These are phyloP conservation scores for Drosophila kanapiae DNA, from an alignment of 1,140 invertebrate genomes.

Conservation along the genomic window DNA sequence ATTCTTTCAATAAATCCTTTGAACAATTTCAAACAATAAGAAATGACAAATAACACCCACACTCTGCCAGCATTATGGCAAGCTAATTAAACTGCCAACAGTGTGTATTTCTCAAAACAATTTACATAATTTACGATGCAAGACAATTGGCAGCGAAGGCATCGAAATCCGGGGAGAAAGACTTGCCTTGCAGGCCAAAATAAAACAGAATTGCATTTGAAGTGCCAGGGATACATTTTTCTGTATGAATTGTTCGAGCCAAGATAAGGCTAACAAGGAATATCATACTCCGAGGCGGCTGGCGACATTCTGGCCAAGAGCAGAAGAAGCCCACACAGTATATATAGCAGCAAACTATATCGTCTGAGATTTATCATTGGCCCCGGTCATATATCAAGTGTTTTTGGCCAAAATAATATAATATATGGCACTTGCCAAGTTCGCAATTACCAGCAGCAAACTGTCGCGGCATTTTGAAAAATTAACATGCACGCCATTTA, in stretches of 20 bases:
- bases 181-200: conserved; percentile 52
- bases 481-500: conserved; percentile 64
- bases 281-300: conserved; percentile 18
- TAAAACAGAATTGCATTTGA: conserved; percentile 56
- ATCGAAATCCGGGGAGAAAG: background rate
- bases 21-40: conserved; percentile 12
- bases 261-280: conserved; percentile 39
- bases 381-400: conserved; percentile 72
- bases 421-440: conserved; percentile 76
- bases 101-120: conserved; percentile 60
- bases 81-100: conserved; percentile 67
- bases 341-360: conserved; percentile 64
- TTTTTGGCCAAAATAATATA: conserved; percentile 70
- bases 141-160: conserved; percentile 32
- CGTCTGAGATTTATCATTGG: conserved; percentile 71
- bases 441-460: conserved; percentile 73
- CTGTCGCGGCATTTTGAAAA: conserved; percentile 81
- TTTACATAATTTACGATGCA: conserved; percentile 77
- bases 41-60: conserved; percentile 28
- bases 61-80: conserved; percentile 13
- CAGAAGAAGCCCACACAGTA: conserved; percentile 18
- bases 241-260: conserved; percentile 68
- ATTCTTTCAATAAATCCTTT: background rate
- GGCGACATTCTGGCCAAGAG: conserved; percentile 44
- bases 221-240: conserved; percentile 36